Conservation (phyloP, 1,140 invertebrate genomes). For the Drosophila kikkawai region DNA sequence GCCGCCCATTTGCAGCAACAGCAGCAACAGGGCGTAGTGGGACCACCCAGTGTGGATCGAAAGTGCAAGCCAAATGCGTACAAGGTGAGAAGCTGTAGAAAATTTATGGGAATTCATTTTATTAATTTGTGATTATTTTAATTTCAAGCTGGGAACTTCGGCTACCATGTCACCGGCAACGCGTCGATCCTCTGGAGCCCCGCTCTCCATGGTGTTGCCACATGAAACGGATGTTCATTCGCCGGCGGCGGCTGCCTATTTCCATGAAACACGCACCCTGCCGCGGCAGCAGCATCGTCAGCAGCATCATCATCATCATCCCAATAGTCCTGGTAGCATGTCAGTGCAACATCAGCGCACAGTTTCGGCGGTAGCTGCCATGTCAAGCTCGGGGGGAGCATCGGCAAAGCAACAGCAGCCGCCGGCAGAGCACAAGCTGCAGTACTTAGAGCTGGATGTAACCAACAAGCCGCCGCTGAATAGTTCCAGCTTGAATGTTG, state of each 20-base stretch:
- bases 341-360: constrained; percentile 77
- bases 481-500: constrained; percentile 69
- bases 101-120: too few relatives aligned
- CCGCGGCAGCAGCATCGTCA: constrained; percentile 69
- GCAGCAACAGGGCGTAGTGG: constrained; percentile 61
- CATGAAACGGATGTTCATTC: constrained; percentile 68
- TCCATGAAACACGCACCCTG: constrained; percentile 79
- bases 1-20: constrained; percentile 76
- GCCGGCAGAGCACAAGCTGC: constrained; percentile 73
- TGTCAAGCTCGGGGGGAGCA: constrained; percentile 40
- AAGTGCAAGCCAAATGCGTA: constrained; percentile 80
- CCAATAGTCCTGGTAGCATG: constrained; percentile 68
- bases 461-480: constrained; percentile 77
- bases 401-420: constrained; percentile 41
- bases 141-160: constrained; percentile 53
- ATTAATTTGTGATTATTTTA: too few relatives aligned
- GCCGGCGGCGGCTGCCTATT: constrained; percentile 38
- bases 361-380: constrained; percentile 63
- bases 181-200: constrained; percentile 68
- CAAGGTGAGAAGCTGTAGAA: constrained; percentile 48
- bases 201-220: constrained; percentile 71
- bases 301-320: constrained; percentile 63
- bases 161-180: constrained; percentile 63
- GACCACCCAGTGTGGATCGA: constrained; percentile 76
- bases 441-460: constrained; percentile 92